These are phyloP conservation scores for Cataglyphis albicans DNA, from an alignment of 2,888 invertebrate genomes.

Conservation along the genomic window DNA sequence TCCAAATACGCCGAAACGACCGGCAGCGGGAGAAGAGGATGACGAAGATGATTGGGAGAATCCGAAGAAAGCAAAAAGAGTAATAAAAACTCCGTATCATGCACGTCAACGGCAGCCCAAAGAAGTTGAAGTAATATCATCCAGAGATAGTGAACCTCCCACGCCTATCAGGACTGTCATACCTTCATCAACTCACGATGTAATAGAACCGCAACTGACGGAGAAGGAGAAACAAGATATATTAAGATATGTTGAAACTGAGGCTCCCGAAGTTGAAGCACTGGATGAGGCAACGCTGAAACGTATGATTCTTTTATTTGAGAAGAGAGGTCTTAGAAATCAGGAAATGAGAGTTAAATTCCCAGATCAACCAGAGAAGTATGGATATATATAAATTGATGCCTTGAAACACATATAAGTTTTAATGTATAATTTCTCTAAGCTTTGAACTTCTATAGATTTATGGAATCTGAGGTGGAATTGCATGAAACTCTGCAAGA, in stretches of 20 bases:
- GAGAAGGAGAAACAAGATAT: slow-evolving; percentile 93
- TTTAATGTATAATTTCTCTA: not conserved
- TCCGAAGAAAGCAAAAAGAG: slow-evolving; percentile 87
- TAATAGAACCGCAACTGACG: slow-evolving; percentile 88
- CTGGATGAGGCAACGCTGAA: slow-evolving; percentile 96
- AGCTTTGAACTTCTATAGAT: slow-evolving; percentile 86
- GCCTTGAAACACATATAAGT: too few relatives aligned
- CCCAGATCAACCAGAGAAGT: slow-evolving; percentile 97
- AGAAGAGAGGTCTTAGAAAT: slow-evolving; percentile 97
- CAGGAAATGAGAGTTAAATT: slow-evolving; percentile 99
- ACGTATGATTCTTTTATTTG: slow-evolving; percentile 95
- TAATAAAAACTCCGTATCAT: slow-evolving; percentile 86
- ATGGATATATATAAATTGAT: slow-evolving; percentile 62
- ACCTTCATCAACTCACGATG: slow-evolving; percentile 88
- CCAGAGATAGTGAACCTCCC: slow-evolving; percentile 78
- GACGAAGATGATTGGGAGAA: slow-evolving; percentile 90
- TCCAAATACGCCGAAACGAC: slow-evolving; percentile 93
- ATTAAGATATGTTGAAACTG: slow-evolving; percentile 93
- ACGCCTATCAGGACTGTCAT: slow-evolving; percentile 83
- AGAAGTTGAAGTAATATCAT: slow-evolving; percentile 74
- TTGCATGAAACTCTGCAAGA: slow-evolving; percentile 95
- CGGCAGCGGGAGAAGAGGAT: slow-evolving; percentile 89
- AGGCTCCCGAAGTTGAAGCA: slow-evolving; percentile 93
- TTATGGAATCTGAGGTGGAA: slow-evolving; percentile 99
- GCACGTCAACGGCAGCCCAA: slow-evolving; percentile 84